These are phyloP conservation scores for Pachymerium ferrugineum DNA, from an alignment of 2,888 invertebrate species.

Conservation along the genomic window DNA sequence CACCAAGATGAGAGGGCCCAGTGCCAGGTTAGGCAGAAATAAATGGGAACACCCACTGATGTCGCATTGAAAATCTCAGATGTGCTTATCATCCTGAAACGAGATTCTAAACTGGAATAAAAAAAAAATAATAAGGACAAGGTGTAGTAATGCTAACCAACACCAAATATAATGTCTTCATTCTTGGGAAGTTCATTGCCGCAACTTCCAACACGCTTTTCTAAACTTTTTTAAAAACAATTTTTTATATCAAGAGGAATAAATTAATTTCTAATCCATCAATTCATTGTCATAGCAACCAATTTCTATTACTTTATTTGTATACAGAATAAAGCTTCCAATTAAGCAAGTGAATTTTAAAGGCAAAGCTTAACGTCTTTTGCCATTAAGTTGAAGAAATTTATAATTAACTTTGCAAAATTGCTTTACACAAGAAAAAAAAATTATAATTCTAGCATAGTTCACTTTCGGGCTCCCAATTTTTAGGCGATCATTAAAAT, in stretches of 20 bases:
- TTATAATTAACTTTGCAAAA: slow-evolving; percentile 13
- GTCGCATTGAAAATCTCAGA: not conserved
- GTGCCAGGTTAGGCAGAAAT: not conserved
- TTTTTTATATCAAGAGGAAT: not conserved
- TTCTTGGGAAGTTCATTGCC: no score
- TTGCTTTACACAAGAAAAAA: not conserved
- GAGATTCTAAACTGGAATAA: not conserved
- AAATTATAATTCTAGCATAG: not conserved
- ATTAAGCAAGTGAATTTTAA: not conserved
- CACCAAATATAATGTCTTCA: no score
- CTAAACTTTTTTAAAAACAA: not conserved
- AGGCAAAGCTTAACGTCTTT: not conserved
- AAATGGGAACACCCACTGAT: not conserved
- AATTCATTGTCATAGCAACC: not conserved
- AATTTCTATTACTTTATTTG: not conserved
- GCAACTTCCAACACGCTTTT: no score
- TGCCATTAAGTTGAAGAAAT: not conserved
- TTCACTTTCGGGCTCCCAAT: slow-evolving; percentile 3
- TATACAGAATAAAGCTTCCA: not conserved
- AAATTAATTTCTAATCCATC: no score
- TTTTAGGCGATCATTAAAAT: not conserved
- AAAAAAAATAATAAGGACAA: not conserved
- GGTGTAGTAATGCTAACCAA: no score
- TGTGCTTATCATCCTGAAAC: not conserved
- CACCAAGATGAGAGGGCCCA: not conserved